phyloP scores from a whole-genome alignment of 2,113 vertebrate genomes.

The Melospiza melodia region DNA sequence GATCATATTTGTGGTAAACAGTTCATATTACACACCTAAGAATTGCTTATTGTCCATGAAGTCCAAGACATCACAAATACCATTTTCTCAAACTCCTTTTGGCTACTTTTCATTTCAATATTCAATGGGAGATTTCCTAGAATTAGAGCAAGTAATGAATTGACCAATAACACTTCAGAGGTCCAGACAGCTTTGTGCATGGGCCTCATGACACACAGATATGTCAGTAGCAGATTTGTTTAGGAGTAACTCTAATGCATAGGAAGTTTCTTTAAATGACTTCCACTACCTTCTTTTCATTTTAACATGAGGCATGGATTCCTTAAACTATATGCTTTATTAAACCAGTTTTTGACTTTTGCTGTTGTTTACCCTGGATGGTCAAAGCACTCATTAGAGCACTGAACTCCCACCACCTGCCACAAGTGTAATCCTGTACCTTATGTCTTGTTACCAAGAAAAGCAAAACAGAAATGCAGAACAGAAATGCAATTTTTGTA shows the following conservation, averaged over 20 bases:
- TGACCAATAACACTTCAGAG: neutral
- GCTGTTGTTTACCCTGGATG: neutral
- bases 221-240: neutral
- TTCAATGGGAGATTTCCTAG: neutral
- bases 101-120: neutral
- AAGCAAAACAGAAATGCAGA: neutral
- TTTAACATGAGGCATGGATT: neutral
- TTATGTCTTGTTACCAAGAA: neutral
- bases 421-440: neutral
- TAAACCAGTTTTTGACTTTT: neutral
- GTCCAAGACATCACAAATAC: accelerated
- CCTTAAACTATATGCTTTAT: neutral
- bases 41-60: neutral
- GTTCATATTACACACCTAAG: neutral
- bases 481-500: neutral
- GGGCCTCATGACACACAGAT: accelerated
- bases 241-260: neutral
- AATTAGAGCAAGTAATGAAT: neutral
- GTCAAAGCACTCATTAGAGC: neutral
- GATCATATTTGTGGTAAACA: neutral
- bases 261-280: neutral
- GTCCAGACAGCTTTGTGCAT: neutral
- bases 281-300: neutral
- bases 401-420: neutral
- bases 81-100: neutral